A percentile compares a stretch with the other conserved stretches of the same genome.
phyloP scores from a whole-genome alignment of 2,888 invertebrate species.

The Gnatocerus cornutus region DNA sequence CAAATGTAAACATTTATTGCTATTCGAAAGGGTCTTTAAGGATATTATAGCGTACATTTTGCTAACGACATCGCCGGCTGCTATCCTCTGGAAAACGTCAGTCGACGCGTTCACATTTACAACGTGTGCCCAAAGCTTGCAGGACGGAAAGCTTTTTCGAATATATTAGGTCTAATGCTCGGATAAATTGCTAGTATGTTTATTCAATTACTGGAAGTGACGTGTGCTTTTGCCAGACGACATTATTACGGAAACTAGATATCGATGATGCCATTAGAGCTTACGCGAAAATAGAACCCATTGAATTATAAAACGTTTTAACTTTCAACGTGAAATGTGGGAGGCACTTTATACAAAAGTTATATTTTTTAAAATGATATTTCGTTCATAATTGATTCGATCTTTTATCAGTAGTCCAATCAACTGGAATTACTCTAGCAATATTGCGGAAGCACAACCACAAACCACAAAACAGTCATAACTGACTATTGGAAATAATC shows the following conservation, averaged over 20 bases:
- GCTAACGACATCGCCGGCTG: constrained; percentile 26
- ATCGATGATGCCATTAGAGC: constrained; percentile 20
- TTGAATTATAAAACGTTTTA: no score
- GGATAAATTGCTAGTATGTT: constrained; percentile 53
- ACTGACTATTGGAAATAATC: no score
- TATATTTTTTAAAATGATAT: no score
- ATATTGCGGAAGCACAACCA: no score
- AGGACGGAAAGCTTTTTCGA: constrained; percentile 31
- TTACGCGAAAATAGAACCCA: constrained; percentile 8
- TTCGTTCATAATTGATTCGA: no score
- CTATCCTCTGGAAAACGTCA: constrained; percentile 20
- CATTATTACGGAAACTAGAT: constrained; percentile 31
- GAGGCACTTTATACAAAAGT: no score
- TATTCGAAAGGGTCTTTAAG: constrained; percentile 56
- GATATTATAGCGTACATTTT: constrained; percentile 44
- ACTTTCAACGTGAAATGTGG: no score
- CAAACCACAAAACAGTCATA: no score
- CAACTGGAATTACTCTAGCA: no score
- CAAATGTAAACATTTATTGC: constrained; percentile 68
- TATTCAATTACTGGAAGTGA: constrained; percentile 53
- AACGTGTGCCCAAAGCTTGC: constrained; percentile 18
- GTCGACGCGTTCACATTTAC: constrained; percentile 1
- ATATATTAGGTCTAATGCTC: constrained; percentile 45
- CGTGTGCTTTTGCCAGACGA: constrained; percentile 50
- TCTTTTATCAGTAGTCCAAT: no score